Evolutionary conservation across 2,797 vertebrate genomes (phyloP).

Genomic region (Takifugu rubripes): DNA sequence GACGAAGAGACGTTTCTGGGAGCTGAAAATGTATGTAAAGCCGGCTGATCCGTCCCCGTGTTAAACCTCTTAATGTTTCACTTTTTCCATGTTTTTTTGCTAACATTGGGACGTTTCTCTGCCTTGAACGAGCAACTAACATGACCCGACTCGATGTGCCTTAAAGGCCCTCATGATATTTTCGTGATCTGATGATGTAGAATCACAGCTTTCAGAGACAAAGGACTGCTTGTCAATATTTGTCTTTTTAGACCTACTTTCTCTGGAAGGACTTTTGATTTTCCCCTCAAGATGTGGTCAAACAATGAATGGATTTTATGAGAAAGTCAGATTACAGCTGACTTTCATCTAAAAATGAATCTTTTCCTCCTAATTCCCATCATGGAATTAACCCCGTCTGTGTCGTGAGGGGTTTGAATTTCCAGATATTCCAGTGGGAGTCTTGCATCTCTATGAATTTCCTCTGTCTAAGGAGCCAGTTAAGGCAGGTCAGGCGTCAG

Average conservation of each 20-base stretch:
- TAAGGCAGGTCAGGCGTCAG: no score
- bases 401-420: neutral
- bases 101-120: slow-evolving; percentile 1
- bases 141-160: slow-evolving; percentile 14
- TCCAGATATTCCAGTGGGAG: neutral
- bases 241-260: neutral
- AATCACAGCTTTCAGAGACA: slow-evolving; percentile 22
- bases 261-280: slow-evolving; percentile 11
- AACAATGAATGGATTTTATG: slow-evolving; percentile 24
- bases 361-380: neutral
- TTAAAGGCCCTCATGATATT: slow-evolving; percentile 14
- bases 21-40: no score
- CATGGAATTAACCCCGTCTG: slow-evolving; percentile 11
- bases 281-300: slow-evolving; percentile 16
- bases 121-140: slow-evolving; percentile 18
- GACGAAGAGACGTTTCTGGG: no score
- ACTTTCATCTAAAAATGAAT: slow-evolving; percentile 16
- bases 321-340: slow-evolving; percentile 25
- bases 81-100: no score
- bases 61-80: no score
- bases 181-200: neutral
- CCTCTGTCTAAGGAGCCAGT: no score
- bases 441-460: neutral
- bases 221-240: slow-evolving; percentile 13
- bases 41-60: no score